phyloP scores from a whole-genome alignment of 2,888 invertebrate species.

The Drosophila imparisetae region DNA sequence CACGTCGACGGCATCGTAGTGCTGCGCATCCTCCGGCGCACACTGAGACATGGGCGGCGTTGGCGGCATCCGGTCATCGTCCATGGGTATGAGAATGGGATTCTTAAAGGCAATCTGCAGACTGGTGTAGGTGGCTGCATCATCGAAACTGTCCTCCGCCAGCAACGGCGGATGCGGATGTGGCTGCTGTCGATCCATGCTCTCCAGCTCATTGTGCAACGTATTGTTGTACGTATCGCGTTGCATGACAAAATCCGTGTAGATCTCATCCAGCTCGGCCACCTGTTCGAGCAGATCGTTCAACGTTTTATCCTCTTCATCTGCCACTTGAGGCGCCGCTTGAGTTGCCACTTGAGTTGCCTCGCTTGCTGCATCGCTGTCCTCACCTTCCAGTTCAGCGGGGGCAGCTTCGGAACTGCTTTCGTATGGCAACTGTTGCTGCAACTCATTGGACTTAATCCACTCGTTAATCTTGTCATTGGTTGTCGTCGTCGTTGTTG shows the following conservation, averaged over 20 bases:
- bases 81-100: conserved; percentile 89
- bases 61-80: conserved; percentile 86
- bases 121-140: conserved; percentile 92
- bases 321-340: conserved; percentile 28
- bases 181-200: conserved; percentile 48
- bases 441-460: conserved; percentile 83
- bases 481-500: conserved; percentile 48
- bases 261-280: conserved; percentile 92
- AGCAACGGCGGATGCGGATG: conserved; percentile 83
- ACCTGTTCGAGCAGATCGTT: conserved; percentile 91
- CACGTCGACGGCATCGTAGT: conserved; percentile 84
- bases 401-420: conserved; percentile 29
- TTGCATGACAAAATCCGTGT: conserved; percentile 89
- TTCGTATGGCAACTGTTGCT: conserved; percentile 53
- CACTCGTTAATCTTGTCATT: conserved; percentile 84
- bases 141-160: conserved; percentile 89
- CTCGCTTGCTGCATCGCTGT: conserved; percentile 50
- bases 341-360: conserved; percentile 49
- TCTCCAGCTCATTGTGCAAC: conserved; percentile 80
- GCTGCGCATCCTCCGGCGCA: conserved; percentile 84
- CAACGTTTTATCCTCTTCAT: conserved; percentile 87
- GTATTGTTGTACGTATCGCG: conserved; percentile 85
- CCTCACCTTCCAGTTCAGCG: conserved; percentile 43
- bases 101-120: conserved; percentile 94
- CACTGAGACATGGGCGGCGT: conserved; percentile 81